Evolutionary conservation across 2,888 invertebrate genomes (phyloP), one percentile per base, ranked within the genome.

Genomic region (Hypercompe scribonia): DNA sequence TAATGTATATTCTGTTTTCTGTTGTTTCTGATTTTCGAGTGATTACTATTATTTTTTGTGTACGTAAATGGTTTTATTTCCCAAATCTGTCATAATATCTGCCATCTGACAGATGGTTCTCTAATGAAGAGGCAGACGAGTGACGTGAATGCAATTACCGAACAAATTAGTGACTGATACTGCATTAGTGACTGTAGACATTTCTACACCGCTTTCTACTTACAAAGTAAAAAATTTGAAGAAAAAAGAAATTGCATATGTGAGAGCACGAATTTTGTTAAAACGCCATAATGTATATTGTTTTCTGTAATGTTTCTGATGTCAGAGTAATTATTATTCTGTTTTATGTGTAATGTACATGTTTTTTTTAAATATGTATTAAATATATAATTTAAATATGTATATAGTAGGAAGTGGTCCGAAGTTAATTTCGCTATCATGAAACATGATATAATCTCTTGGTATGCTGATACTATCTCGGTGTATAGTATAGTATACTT

Each of bases 51-150:
- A n/a, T n/a, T n/a, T n/a, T n/a, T n/a, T n/a, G n/a, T n/a, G n/a
- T n/a, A n/a, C n/a, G n/a, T n/a, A n/a, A n/a, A n/a, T n/a, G n/a
- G n/a, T n/a, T n/a, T n/a, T n/a, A n/a, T n/a, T n/a, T n/a, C 46
- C 24, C 42, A 72, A 65, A 75, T 76, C 71, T 77, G 70, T 70
- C 70, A 65, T 72, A 63, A 63, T 70, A 75, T 70, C 39, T 72
- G 65, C 13, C 36, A 42, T 72, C 36, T 77, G 74, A 74, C 65
- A 68, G 81, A 80, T 83, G 74, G 76, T 31, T 70, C 82, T 78
- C 81, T 87, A 87, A 88, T 86, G 87, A 87, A 86, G 86, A 81
- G 81, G 77, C 79, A 80, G 80, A 71, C 79, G 80, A 69, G 73
- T 83, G 81, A 75, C 80, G 80, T 66, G 72, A 73, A 54, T 77